Evolutionary conservation across 1,140 invertebrate species (phyloP).

Genomic region (Musca domestica): DNA sequence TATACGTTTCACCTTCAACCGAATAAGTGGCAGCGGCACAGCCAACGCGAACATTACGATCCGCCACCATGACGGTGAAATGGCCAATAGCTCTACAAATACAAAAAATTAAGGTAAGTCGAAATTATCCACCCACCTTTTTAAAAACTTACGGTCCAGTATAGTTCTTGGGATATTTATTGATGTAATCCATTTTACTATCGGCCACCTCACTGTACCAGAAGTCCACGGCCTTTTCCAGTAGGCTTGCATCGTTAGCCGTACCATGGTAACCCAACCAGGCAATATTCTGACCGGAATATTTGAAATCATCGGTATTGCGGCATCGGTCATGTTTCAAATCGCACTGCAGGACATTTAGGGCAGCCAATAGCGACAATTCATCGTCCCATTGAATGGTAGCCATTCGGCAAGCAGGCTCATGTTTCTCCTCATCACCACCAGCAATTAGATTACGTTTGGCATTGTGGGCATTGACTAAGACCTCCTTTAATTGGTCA

Average conservation of each 20-base stretch:
- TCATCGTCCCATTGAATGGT: slow-evolving; percentile 30
- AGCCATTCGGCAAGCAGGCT: slow-evolving; percentile 24
- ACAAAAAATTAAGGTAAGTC: too few species aligned
- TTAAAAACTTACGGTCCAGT: background rate
- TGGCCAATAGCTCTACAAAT: slow-evolving; percentile 39
- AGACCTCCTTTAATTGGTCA: slow-evolving; percentile 7
- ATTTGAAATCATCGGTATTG: slow-evolving; percentile 21
- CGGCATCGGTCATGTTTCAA: slow-evolving; percentile 27
- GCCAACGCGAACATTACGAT: slow-evolving; percentile 41
- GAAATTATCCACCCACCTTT: too few species aligned
- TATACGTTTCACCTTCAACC: background rate
- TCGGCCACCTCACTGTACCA: slow-evolving; percentile 27
- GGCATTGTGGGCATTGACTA: slow-evolving; percentile 23
- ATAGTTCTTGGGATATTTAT: slow-evolving; percentile 23
- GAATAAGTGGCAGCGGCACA: slow-evolving; percentile 33
- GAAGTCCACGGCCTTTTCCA: background rate
- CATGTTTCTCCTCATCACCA: slow-evolving; percentile 8
- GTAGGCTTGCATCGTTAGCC: background rate
- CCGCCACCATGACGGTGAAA: slow-evolving; percentile 45
- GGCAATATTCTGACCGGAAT: slow-evolving; percentile 27
- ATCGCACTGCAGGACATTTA: slow-evolving; percentile 27
- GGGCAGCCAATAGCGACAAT: slow-evolving; percentile 23
- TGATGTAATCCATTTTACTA: background rate
- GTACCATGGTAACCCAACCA: background rate
- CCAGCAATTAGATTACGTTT: slow-evolving; percentile 27